Evolutionary conservation across 2,888 invertebrate genomes (phyloP), one percentile per base, ranked within the genome.

Genomic region (Poecilus cupreus): DNA sequence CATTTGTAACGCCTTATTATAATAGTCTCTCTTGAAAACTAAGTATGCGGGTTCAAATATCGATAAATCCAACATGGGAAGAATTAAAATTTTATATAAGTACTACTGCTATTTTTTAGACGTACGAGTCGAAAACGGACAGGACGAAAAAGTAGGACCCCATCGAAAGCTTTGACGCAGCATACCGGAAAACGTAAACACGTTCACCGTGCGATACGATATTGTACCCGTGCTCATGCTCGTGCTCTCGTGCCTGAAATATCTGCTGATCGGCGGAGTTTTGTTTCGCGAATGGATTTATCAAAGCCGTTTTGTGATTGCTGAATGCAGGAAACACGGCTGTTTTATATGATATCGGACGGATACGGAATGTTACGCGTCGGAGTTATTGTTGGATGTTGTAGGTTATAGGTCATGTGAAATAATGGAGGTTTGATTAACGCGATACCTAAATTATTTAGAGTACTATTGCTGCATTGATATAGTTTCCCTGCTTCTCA

Each of bases 281-380:
- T 68, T 68, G 37, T 68, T 37, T 68, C 64, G 32, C 16, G 64
- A 68, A 68, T 68, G 37, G 64, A 68, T 68, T 68, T 68, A 68
- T 68, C 64, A 68, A 37, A 37, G 64, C 37, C 64, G 37, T 37
- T 32, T 68, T 37, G 32, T 37, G 24, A 60, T 60, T 60, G 64
- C 37, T 32, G 60, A 8, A 51, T 51, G 51, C 51, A 18, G 18
- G 64, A 32, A 68, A 37, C 64, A 37, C 3, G 37, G 39, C 16
- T 37, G 11, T 51, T 60, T 68, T 68, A 32, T 37, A 37, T 32
- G 64, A 37, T 68, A 68, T 16, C 37, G 26, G 22, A 26, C 24
- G 22, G 11, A 4, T 60, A 13, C 26, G 2, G 60, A 24, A 24
- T 24, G 26, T 32, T 6, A 32, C 32, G 32, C 32, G n/a, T n/a